Percentiles rank a stretch among this genome's conserved stretches.
These are phyloP conservation scores for Tauraco hartlaubi DNA, from an alignment of 2,797 vertebrate species.

Conservation along the genomic window DNA sequence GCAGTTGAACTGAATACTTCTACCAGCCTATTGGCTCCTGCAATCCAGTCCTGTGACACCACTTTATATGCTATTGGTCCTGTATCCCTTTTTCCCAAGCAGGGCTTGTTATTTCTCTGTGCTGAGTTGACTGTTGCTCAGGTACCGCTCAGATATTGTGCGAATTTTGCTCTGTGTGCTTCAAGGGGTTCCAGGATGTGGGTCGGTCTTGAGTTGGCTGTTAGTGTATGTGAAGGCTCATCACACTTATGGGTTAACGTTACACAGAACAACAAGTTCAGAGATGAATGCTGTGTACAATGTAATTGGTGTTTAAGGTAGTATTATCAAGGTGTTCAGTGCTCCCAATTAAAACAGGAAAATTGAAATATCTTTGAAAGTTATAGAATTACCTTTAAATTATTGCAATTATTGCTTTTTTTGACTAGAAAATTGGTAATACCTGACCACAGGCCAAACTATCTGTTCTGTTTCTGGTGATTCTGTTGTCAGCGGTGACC, in stretches of 20 bases:
- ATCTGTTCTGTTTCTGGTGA: background rate
- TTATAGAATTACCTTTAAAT: background rate
- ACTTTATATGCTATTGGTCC: fast-evolving
- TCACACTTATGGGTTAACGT: background rate
- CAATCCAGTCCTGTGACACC: background rate
- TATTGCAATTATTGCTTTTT: background rate
- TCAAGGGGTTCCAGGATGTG: background rate
- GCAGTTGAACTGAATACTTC: background rate
- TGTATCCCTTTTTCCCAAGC: background rate
- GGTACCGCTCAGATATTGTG: fast-evolving
- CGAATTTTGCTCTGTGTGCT: background rate
- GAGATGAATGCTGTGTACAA: background rate
- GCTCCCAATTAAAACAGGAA: background rate
- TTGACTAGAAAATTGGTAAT: background rate
- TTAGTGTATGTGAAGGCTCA: background rate
- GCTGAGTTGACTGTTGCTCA: background rate
- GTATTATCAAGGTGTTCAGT: background rate
- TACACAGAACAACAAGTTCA: background rate
- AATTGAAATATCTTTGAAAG: background rate
- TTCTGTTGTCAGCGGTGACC: background rate
- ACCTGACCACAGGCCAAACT: background rate
- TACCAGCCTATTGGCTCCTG: background rate
- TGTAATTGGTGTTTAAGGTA: background rate
- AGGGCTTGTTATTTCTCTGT: background rate
- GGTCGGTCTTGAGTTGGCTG: background rate